phyloP scores from a whole-genome alignment of 2,113 vertebrate species.

The Anseranas semipalmata region DNA sequence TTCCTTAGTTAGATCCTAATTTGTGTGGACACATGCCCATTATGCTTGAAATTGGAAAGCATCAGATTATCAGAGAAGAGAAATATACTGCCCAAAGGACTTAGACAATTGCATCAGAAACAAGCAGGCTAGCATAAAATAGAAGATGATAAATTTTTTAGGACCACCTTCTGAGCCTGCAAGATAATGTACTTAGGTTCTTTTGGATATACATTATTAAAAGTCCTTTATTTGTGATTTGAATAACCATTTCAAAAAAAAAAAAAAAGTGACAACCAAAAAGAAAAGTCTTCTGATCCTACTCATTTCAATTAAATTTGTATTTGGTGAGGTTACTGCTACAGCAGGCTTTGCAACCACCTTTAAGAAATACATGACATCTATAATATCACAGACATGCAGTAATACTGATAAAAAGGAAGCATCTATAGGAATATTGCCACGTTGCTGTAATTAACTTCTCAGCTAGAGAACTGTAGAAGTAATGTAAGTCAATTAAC shows the following conservation, averaged over 20 bases:
- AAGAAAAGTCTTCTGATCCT: background rate
- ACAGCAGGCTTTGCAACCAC: background rate
- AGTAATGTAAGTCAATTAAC: background rate
- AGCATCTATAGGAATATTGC: background rate
- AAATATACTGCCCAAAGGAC: conserved; percentile 55
- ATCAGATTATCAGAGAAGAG: conserved; percentile 34
- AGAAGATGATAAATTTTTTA: conserved; percentile 76
- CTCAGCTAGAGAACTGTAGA: background rate
- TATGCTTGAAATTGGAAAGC: conserved; percentile 60
- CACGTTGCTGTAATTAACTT: background rate
- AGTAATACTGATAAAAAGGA: background rate
- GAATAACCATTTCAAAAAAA: background rate
- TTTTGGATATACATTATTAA: conserved; percentile 66
- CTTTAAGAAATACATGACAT: background rate
- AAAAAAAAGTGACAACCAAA: background rate
- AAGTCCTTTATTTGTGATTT: conserved; percentile 50
- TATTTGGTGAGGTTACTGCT: background rate
- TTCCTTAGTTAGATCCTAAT: conserved; percentile 57
- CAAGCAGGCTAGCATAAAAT: conserved; percentile 61
- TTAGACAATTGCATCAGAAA: conserved; percentile 55
- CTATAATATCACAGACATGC: background rate
- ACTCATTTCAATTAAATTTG: background rate
- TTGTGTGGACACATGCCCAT: conserved; percentile 44
- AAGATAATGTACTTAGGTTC: conserved; percentile 64
- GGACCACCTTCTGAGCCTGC: conserved; percentile 65